A percentile compares a stretch with the other conserved stretches of the same genome.
These are phyloP conservation scores for Heliconius charithonia DNA, from an alignment of 2,888 invertebrate species.

Conservation along the genomic window DNA sequence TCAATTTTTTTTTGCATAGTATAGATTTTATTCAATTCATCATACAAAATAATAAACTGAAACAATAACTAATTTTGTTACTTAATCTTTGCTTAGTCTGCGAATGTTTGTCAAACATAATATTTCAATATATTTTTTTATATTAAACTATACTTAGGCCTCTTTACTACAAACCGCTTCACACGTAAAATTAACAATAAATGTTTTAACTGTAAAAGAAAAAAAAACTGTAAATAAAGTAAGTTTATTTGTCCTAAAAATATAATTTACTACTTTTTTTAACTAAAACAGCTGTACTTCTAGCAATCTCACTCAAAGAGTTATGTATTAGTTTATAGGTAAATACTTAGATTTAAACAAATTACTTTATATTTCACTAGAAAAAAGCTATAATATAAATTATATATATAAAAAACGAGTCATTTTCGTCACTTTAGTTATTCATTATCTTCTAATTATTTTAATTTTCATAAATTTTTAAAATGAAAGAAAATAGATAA, in stretches of 20 bases:
- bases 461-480: not conserved
- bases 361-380: not conserved
- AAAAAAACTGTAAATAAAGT: not conserved
- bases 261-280: slow-evolving; percentile 8
- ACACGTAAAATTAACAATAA: not conserved
- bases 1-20: no score
- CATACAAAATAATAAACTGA: no score
- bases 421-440: not conserved
- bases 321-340: not conserved
- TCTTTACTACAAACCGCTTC: not conserved
- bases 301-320: not conserved
- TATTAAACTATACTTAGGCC: not conserved
- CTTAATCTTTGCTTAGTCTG: no score
- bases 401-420: not conserved
- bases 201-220: not conserved
- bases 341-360: not conserved
- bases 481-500: not conserved
- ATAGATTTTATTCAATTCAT: no score
- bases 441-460: not conserved
- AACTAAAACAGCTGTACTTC: not conserved
- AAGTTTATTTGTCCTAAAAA: slow-evolving; percentile 6
- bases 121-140: not conserved
- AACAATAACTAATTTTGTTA: no score
- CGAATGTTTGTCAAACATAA: not conserved
- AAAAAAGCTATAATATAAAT: not conserved